phyloP scores from a whole-genome alignment of 2,797 vertebrate species.

The Schizothorax lantsangensis region DNA sequence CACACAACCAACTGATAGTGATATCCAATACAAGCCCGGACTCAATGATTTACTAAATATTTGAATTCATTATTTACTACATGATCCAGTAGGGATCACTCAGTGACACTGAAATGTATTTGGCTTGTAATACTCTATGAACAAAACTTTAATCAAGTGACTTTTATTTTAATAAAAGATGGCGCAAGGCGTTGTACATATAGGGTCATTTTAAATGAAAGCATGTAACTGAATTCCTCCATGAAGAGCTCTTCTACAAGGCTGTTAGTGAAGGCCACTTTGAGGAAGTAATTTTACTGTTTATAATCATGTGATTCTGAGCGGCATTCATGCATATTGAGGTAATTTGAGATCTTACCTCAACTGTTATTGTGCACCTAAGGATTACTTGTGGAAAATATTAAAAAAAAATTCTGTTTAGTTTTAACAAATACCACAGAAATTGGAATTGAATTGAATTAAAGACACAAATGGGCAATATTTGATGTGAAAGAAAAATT shows the following conservation, averaged over 20 bases:
- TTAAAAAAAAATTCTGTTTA: not conserved
- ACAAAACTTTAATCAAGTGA: not conserved
- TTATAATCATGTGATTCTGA: not conserved
- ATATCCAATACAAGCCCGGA: conserved; percentile 41
- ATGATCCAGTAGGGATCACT: not conserved
- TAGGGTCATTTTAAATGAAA: not conserved
- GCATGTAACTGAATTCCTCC: too few relatives aligned
- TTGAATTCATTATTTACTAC: conserved; percentile 10
- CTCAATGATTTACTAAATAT: conserved; percentile 40
- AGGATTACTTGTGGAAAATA: not conserved
- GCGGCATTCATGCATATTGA: not conserved
- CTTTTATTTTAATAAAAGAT: not conserved
- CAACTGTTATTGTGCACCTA: not conserved
- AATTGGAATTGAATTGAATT: not conserved
- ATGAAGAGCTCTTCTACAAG: not conserved
- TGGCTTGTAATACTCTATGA: not conserved
- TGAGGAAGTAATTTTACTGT: not conserved
- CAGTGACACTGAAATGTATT: not conserved
- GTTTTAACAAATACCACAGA: not conserved
- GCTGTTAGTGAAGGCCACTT: not conserved
- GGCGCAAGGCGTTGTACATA: not conserved
- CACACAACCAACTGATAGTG: conserved; percentile 55
- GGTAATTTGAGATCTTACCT: not conserved
- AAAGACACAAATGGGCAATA: not conserved
- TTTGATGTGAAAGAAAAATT: not conserved